Conservation (phyloP, 2,888 invertebrate genomes). For the Stenoptilia bipunctidactyla region DNA sequence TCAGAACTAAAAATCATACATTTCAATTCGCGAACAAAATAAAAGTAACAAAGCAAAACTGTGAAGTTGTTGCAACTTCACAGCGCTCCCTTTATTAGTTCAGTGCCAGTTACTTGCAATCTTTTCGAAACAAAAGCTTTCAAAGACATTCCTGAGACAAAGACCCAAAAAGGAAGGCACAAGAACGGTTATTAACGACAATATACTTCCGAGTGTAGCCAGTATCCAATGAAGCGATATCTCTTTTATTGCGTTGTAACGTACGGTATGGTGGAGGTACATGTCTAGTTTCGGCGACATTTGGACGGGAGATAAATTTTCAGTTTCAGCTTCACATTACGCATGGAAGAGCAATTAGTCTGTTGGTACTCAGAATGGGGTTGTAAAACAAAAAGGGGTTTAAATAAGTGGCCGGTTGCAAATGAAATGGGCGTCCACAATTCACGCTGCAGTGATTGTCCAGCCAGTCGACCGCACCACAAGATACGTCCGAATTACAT, state of each 20-base stretch:
- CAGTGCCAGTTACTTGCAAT: neutral
- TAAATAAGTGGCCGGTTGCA: neutral
- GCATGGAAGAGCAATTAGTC: neutral
- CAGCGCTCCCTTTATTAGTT: slow-evolving; percentile 1
- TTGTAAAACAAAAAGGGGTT: neutral
- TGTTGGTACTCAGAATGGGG: neutral
- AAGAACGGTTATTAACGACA: too few species aligned
- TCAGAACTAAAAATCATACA: slow-evolving; percentile 22
- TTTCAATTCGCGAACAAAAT: slow-evolving; percentile 7
- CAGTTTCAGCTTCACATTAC: neutral
- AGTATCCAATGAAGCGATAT: too few species aligned
- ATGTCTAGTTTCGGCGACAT: too few species aligned
- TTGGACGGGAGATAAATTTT: neutral
- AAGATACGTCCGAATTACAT: slow-evolving; percentile 16
- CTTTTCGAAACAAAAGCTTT: neutral
- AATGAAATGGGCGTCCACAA: slow-evolving; percentile 15
- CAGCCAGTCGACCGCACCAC: slow-evolving; percentile 26
- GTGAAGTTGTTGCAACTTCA: neutral
- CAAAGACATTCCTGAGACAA: neutral
- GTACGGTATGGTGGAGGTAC: neutral
- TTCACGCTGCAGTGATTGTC: slow-evolving; percentile 37
- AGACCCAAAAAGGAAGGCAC: neutral
- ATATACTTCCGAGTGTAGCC: too few species aligned
- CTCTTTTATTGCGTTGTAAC: too few species aligned
- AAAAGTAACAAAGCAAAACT: too few species aligned